phyloP scores from a whole-genome alignment of 2,113 vertebrate genomes.

The Numida meleagris region DNA sequence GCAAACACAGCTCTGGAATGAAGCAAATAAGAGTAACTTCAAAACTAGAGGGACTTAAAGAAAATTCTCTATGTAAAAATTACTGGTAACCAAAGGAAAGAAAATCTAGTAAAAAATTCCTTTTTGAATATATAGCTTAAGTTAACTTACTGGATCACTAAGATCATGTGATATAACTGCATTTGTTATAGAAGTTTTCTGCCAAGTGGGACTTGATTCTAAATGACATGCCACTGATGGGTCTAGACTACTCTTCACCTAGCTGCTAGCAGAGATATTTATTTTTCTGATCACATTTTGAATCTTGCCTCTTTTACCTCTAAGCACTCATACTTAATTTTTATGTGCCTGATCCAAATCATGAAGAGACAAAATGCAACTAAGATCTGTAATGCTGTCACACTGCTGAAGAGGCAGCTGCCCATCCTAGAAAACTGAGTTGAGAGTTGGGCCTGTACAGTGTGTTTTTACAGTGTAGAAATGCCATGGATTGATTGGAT shows the following conservation, averaged over 20 bases:
- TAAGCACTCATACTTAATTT: background rate
- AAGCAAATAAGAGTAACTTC: background rate
- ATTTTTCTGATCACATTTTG: slow-evolving; percentile 15
- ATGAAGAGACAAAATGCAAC: background rate
- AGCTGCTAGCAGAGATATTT: background rate
- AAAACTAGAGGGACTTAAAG: background rate
- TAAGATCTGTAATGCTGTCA: background rate
- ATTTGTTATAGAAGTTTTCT: slow-evolving; percentile 23
- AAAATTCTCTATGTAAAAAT: background rate
- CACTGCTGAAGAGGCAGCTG: background rate
- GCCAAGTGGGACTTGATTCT: slow-evolving; percentile 13
- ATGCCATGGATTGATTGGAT: background rate
- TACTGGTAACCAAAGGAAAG: background rate
- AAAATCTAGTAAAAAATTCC: background rate
- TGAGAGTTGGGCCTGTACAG: background rate
- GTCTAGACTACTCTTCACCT: background rate
- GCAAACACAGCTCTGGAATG: background rate
- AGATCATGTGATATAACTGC: background rate
- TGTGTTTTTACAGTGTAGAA: background rate
- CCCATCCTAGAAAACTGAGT: background rate
- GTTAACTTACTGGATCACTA: slow-evolving; percentile 5
- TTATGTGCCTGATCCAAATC: background rate
- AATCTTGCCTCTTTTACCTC: background rate
- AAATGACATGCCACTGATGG: background rate
- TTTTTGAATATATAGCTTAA: background rate